Base-by-base conservation (phyloP, 2,888 invertebrate genomes). In the Tillus elongatus region DNA sequence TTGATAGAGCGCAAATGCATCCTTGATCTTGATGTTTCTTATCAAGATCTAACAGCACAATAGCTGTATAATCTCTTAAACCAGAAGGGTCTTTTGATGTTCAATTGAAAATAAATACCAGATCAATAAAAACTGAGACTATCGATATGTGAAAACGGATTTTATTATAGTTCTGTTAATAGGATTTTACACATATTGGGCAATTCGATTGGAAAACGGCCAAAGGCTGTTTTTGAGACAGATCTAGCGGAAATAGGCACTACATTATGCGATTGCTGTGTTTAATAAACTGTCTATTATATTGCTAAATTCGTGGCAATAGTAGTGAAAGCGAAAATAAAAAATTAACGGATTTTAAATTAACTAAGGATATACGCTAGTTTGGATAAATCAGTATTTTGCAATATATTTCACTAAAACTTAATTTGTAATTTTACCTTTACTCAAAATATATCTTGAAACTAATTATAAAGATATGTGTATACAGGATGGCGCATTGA, bases 71-170 rank as follows among this genome's bases (percentile, higher is more conserved):
- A 63, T 61, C 61, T 55, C 50, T 50, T 51, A 60, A 60, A 58
- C 57, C 59, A 55, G 50, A 51, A 58, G 59, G 58, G 61, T 53
- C 53, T 60, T 64, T 64, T 63, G 62, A 62, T 54, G 60, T 58
- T 39, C 57, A 58, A 58, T 62, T 58, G 59, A 58, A 58, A 60
- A 60, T 58, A 59, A 58, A 58, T 57, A 58, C 52, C 42, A 36
- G 47, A 49, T 51, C 50, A 51, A 52, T 54, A 35, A 44, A 45
- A 43, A 49, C 50, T 48, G 49, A 43, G 46, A 45, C 48, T 47
- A 47, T 52, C 49, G 51, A 51, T 54, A 48, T 43, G 39, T 43
- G 51, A 36, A 45, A 40, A 38, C 35, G 38, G 42, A 48, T 42
- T 47, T 45, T 42, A 46, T 46, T 50, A 46, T 48, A 40, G 34